A percentile compares a stretch with the other conserved stretches of the same genome.
Conservation (phyloP, 2,113 vertebrate genomes). For the Dasyprocta punctata region DNA sequence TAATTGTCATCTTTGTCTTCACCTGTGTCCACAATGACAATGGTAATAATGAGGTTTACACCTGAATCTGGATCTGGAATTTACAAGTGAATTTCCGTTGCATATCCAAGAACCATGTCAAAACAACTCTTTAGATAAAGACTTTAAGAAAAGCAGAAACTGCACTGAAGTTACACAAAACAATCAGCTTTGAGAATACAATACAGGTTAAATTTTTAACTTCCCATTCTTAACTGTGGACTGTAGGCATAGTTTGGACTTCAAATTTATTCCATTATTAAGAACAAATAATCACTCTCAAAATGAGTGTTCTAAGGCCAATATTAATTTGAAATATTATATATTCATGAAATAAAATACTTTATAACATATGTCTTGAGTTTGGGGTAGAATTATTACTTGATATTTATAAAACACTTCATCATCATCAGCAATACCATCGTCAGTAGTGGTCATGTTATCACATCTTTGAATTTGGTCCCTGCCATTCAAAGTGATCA, state of each 20-base stretch:
- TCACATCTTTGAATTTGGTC: neutral
- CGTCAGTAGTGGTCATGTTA: neutral
- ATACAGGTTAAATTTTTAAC: slow-evolving; percentile 14
- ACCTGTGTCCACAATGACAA: neutral
- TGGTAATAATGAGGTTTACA: neutral
- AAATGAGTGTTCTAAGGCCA: neutral
- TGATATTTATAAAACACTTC: neutral
- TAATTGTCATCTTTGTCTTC: neutral
- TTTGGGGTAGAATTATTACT: neutral
- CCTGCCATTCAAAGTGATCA: neutral
- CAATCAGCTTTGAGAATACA: neutral
- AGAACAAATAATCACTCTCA: neutral
- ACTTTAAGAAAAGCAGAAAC: neutral
- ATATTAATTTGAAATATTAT: neutral
- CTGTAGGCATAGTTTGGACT: neutral
- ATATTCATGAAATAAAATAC: neutral
- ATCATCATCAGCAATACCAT: neutral
- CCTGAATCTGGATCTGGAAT: neutral
- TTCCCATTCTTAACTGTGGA: neutral
- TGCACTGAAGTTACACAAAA: neutral
- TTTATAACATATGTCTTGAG: neutral
- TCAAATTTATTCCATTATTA: neutral
- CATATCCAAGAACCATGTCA: neutral
- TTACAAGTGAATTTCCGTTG: neutral
- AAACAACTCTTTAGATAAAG: neutral